Conservation (phyloP, 2,797 vertebrate genomes). For the Karalla daura region DNA sequence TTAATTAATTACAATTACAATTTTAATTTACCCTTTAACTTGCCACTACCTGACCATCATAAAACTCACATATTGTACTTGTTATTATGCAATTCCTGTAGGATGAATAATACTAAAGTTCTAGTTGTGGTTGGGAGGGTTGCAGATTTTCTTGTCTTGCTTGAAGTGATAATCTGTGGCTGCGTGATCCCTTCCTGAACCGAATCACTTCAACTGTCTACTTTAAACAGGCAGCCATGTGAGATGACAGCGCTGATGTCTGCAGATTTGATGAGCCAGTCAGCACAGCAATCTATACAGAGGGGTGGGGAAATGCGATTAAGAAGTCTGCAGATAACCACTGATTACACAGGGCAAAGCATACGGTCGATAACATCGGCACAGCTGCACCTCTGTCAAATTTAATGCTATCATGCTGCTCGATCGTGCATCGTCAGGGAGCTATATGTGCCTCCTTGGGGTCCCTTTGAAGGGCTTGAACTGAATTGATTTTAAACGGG, state of each 20-base stretch:
- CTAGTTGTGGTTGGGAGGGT: background rate
- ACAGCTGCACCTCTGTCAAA: conserved; percentile 1
- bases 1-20: no score
- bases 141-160: background rate
- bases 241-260: conserved; percentile 1
- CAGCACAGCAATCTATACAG: conserved; percentile 2
- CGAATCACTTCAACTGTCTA: background rate
- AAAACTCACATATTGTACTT: no score
- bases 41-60: no score
- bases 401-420: background rate
- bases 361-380: conserved; percentile 4
- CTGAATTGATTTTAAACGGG: background rate
- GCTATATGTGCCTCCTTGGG: background rate
- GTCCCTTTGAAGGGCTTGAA: background rate
- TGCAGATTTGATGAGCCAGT: conserved; percentile 13
- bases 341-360: conserved; percentile 24
- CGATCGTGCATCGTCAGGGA: background rate
- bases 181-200: background rate
- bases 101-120: no score
- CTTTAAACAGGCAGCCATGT: background rate
- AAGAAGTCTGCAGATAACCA: conserved; percentile 21
- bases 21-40: no score
- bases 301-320: conserved; percentile 21
- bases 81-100: no score
- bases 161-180: no score